Evolutionary conservation across 1,140 invertebrate genomes (phyloP).

Genomic region (Carcinoscorpius rotundicauda): DNA sequence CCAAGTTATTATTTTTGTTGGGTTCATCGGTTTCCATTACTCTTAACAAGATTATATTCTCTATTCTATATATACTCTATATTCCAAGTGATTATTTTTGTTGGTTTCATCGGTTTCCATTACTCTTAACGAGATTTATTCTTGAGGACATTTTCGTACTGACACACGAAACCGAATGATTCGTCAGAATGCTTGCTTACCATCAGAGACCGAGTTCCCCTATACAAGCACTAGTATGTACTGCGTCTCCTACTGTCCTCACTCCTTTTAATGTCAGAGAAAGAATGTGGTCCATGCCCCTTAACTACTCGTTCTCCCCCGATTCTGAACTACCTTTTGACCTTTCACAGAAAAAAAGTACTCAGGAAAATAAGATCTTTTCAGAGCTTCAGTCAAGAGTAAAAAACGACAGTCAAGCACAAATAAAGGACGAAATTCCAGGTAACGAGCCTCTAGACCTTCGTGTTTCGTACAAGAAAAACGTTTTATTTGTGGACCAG

Average conservation of each 20-base stretch:
- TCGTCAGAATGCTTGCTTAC: not conserved
- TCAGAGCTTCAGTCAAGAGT: not conserved
- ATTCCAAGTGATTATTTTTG: too few relatives aligned
- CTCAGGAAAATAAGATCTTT: conserved; percentile 16
- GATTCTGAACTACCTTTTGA: conserved; percentile 19
- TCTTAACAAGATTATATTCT: too few relatives aligned
- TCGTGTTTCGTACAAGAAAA: conserved; percentile 14
- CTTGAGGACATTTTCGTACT: too few relatives aligned
- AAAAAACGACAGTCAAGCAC: not conserved
- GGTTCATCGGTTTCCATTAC: too few relatives aligned
- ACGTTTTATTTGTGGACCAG: conserved; percentile 4
- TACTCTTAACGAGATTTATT: too few relatives aligned
- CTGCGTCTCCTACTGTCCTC: conserved; percentile 16
- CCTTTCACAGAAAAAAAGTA: conserved; percentile 12
- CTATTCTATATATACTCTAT: too few relatives aligned
- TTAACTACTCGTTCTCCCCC: conserved; percentile 6
- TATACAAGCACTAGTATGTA: conserved; percentile 25
- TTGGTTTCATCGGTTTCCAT: too few relatives aligned
- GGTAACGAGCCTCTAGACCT: conserved; percentile 54
- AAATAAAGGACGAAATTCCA: conserved; percentile 11
- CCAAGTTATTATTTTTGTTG: too few relatives aligned
- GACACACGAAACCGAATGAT: too few relatives aligned
- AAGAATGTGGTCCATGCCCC: conserved; percentile 2
- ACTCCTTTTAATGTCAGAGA: conserved; percentile 8
- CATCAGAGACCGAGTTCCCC: conserved; percentile 20